Evolutionary conservation across 35 echinoderm and acorn worm species (phyloP), one percentile per base, ranked within the genome.

Genomic region (Hemicentrotus pulcherrimus): DNA sequence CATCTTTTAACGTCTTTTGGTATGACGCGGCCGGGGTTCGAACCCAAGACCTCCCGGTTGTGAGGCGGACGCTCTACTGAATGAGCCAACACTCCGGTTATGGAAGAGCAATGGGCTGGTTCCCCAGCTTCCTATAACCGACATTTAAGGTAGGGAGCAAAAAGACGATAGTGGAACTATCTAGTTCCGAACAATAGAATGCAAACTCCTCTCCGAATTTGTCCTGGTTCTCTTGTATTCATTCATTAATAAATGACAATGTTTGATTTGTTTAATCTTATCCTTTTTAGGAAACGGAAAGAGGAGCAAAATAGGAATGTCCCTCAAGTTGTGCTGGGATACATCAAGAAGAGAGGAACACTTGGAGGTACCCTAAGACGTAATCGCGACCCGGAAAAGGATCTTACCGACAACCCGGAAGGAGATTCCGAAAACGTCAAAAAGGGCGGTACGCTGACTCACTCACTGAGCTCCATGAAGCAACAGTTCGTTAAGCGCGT

Each of bases 291-390:
- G 88, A 90, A 90, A 24, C 88, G 88, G 46, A 90, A 90, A 47
- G 88, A 90, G 88, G 88, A 90, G 32, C 32, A 90, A 90, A 90
- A 90, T 28, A 47, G 19, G 7, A 15, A 90, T 28, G 88, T 90
- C 32, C 88, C 88, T 47, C 88, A 90, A 90, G 88, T 90, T 31
- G 88, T 90, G 12, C 88, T 90, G 19, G 88, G 88, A 18, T 90
- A 90, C 9, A 90, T 90, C 46, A 90, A 90, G 88, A 90, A 90
- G 32, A 78, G 15, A 3, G 88, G 88, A 18, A 90, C 88, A 47
- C 46, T 90, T 5, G 88, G 88, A 6, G 88, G 88, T 45, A 90
- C 88, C 12, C 88, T 90, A 4, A 90, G 31, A 90, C 88, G 88
- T 47, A 90, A 90, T 47, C 32, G 88, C 12, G 46, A 90, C 88